phyloP scores from a whole-genome alignment of 2,888 invertebrate genomes.

The Masnerella sp. region DNA sequence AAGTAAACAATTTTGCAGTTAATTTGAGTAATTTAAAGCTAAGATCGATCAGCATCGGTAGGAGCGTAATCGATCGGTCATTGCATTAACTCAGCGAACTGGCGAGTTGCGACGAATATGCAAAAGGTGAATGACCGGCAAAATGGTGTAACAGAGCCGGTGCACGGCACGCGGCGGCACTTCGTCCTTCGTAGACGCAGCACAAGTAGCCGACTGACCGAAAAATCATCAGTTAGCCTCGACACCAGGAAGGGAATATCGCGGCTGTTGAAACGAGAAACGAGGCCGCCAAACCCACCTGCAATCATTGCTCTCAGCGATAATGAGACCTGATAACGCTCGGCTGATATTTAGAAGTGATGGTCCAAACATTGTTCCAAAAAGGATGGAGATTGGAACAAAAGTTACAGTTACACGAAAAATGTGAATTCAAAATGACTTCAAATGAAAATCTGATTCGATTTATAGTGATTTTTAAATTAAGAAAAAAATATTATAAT shows the following conservation, averaged over 20 bases:
- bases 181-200: slow-evolving; percentile 64
- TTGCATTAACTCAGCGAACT: slow-evolving; percentile 32
- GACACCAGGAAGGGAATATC: slow-evolving; percentile 63
- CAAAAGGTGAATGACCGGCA: slow-evolving; percentile 74
- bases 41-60: slow-evolving; percentile 28
- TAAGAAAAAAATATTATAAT: no score
- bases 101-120: slow-evolving; percentile 58
- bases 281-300: slow-evolving; percentile 63
- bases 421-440: no score
- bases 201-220: slow-evolving; percentile 70
- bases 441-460: no score
- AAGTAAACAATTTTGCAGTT: no score
- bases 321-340: slow-evolving; percentile 44
- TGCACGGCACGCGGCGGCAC: slow-evolving; percentile 53
- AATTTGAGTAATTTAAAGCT: neutral
- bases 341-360: slow-evolving; percentile 29
- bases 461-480: no score
- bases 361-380: no score
- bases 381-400: neutral
- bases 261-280: slow-evolving; percentile 62
- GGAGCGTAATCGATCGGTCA: slow-evolving; percentile 61
- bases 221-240: slow-evolving; percentile 68
- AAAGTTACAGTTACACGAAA: no score
- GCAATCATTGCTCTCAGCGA: slow-evolving; percentile 37
- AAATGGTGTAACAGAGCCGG: slow-evolving; percentile 69